Evolutionary conservation across 1,140 invertebrate genomes (phyloP), one percentile per base, ranked within the genome.

Genomic region (Drosophila nigrodunni): DNA sequence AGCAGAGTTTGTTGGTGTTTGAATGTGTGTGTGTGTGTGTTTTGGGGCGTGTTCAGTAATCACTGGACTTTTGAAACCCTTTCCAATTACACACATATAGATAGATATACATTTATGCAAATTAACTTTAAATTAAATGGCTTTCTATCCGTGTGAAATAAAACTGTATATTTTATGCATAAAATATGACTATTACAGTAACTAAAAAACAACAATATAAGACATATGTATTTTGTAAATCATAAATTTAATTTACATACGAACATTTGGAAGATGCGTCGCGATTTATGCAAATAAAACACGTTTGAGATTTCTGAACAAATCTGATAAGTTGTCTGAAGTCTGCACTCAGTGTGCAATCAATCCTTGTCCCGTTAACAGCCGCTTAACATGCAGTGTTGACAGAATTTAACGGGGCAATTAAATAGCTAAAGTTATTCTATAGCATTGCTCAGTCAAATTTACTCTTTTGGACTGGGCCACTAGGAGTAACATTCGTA

Each of bases 261-360:
- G 3, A 30, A 30, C 25, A 81, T 81, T 50, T 66, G 37, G 43
- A 58, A 66, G 62, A 50, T 64, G 49, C 49, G n/a, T 59, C 60
- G 62, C 25, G 68, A 37, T 50, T 60, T 76, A 87, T 87, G 78
- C 71, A 82, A 81, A 85, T 86, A 61, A 78, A 86, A 86, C 82
- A 50, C 71, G 82, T 85, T 85, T 66, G 52, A 66, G 25, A 5
- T 30, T 5, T 41, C 10, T 57, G 11, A 35, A 15, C 37, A 35
- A 41, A 57, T 57, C 15, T 41, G 37, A 57, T 57, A 39, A 57
- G 15, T 57, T 39, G 37, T 57, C 54, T 57, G 35, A 57, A 21
- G 13, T 57, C 37, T 30, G 25, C 25, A 30, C 25, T 39, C n/a
- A 37, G 52, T 54, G 46, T 21, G 61, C 57, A 54, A 74, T 39